A percentile compares a stretch with the other conserved stretches of the same genome.
Evolutionary conservation across 2,797 vertebrate species (phyloP).

Genomic region (Ambastaia sidthimunki): DNA sequence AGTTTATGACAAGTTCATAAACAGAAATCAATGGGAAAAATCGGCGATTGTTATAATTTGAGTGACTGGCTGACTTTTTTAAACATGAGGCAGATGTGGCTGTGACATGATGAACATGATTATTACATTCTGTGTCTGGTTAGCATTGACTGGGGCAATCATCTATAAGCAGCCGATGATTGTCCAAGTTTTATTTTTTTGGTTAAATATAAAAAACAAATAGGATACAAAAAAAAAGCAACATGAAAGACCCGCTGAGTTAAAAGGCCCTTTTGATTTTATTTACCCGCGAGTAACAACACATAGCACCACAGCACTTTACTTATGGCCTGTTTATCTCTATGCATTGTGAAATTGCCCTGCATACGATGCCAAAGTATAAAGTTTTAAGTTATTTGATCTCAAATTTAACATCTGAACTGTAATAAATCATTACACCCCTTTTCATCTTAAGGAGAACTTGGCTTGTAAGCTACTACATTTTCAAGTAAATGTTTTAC

Average conservation of each 20-base stretch:
- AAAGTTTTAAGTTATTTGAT: no score
- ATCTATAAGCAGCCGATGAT: background rate
- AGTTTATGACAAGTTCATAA: slow-evolving; percentile 4
- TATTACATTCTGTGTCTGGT: background rate
- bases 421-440: no score
- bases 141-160: background rate
- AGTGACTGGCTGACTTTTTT: background rate
- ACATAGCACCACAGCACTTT: no score
- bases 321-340: no score
- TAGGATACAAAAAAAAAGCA: background rate
- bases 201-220: background rate
- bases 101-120: background rate
- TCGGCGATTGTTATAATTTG: background rate
- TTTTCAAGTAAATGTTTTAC: no score
- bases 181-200: no score
- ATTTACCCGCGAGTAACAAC: background rate
- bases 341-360: no score
- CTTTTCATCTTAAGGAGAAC: no score
- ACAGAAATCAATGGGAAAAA: background rate
- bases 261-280: background rate
- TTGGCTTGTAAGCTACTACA: no score
- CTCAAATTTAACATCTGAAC: no score
- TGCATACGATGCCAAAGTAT: no score
- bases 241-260: background rate
- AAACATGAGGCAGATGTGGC: background rate